A percentile compares a stretch with the other conserved stretches of the same genome.
phyloP scores from a whole-genome alignment of 2,888 invertebrate species.

The Glyphotaelius pellucidus region DNA sequence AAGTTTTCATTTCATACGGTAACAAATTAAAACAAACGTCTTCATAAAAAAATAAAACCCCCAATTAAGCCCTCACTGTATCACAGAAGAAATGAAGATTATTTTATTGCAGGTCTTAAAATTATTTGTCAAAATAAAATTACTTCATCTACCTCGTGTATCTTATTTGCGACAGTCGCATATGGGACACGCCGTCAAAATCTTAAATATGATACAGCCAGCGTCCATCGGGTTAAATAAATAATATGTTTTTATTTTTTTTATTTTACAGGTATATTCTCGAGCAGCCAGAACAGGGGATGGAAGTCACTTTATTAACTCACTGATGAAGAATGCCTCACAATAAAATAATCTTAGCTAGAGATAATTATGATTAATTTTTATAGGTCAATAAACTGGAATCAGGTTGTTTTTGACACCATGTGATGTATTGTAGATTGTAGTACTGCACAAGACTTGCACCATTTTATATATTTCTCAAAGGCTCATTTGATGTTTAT shows the following conservation, averaged over 20 bases:
- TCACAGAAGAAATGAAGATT: too few relatives aligned
- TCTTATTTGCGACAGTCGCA: not conserved
- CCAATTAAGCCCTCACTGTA: too few relatives aligned
- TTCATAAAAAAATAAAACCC: too few relatives aligned
- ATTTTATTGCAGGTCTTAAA: too few relatives aligned
- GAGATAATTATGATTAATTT: not conserved
- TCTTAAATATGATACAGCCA: not conserved
- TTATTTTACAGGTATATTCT: constrained; percentile 1
- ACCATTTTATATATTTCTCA: not conserved
- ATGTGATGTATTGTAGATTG: not conserved
- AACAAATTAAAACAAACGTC: too few relatives aligned
- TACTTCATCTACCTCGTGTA: not conserved
- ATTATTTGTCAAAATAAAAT: too few relatives aligned
- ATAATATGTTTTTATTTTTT: not conserved
- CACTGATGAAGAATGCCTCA: not conserved
- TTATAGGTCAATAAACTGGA: not conserved
- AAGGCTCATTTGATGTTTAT: not conserved
- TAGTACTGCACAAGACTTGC: not conserved
- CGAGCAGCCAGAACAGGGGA: constrained; percentile 23
- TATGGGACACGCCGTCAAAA: not conserved
- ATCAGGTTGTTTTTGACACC: not conserved
- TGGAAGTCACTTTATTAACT: constrained; percentile 11
- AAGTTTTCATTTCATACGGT: too few relatives aligned
- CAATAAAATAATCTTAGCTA: not conserved
- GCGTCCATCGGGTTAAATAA: not conserved